phyloP scores from a whole-genome alignment of 2,113 vertebrate species.

The Chaenocephalus aceratus region DNA sequence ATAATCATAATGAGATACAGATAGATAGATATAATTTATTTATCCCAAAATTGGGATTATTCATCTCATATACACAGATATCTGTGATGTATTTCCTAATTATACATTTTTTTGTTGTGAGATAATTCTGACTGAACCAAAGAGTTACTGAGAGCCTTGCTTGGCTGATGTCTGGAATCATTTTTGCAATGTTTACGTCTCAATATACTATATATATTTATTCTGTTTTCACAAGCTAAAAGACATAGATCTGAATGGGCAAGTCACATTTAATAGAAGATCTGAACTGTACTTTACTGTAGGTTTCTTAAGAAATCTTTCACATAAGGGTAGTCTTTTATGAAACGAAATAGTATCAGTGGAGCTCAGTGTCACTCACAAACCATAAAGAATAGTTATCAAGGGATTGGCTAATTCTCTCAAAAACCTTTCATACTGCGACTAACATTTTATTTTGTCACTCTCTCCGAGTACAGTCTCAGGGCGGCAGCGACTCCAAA shows the following conservation, averaged over 20 bases:
- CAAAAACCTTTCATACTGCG: slow-evolving; percentile 11
- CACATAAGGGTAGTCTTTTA: neutral
- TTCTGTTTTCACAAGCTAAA: neutral
- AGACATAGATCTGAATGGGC: neutral
- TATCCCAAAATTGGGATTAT: neutral
- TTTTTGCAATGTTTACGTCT: too few species aligned
- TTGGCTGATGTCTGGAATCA: too few species aligned
- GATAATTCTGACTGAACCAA: too few species aligned
- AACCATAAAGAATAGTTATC: slow-evolving; percentile 17
- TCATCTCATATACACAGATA: neutral
- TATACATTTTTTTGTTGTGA: too few species aligned
- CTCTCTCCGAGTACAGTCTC: slow-evolving; percentile 9
- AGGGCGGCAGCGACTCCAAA: neutral
- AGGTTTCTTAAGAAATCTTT: slow-evolving; percentile 5
- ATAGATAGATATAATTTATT: too few species aligned
- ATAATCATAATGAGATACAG: too few species aligned
- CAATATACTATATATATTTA: neutral
- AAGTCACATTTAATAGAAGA: neutral
- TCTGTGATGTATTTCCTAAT: neutral
- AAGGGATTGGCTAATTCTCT: slow-evolving; percentile 26
- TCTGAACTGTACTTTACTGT: neutral
- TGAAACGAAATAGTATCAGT: slow-evolving; percentile 5
- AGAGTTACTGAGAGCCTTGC: neutral
- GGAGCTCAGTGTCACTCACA: slow-evolving; percentile 5
- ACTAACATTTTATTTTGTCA: slow-evolving; percentile 24